A percentile compares a stretch with the other conserved stretches of the same genome.
Evolutionary conservation across 2,113 vertebrate genomes (phyloP).

Genomic region (Amia ocellicauda): DNA sequence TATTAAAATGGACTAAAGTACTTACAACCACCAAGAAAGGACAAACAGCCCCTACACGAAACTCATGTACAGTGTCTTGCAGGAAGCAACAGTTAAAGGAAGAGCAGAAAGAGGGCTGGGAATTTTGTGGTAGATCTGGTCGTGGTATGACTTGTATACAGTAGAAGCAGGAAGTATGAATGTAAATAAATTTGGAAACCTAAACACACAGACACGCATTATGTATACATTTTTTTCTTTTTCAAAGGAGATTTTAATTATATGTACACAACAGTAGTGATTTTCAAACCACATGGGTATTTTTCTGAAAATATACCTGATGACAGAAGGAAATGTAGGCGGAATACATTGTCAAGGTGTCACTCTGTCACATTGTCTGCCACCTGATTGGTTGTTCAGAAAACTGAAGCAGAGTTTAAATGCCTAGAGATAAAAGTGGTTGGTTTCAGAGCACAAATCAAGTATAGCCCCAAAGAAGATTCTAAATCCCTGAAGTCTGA

Average conservation of each 20-base stretch:
- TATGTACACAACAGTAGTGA: background rate
- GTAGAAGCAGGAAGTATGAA: constrained; percentile 1
- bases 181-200: constrained; percentile 12
- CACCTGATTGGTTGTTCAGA: background rate
- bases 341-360: background rate
- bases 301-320: constrained; percentile 10
- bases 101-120: background rate
- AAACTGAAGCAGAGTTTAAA: background rate
- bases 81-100: background rate
- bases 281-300: constrained; percentile 10
- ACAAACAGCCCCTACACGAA: no score
- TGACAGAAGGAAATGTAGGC: constrained; percentile 15
- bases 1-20: no score
- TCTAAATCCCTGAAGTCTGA: no score
- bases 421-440: no score
- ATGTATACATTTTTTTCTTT: constrained; percentile 10
- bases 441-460: no score
- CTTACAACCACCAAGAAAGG: no score
- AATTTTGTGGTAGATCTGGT: constrained; percentile 3
- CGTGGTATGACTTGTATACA: background rate
- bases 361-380: background rate
- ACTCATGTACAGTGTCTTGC: background rate
- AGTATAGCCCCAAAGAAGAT: no score
- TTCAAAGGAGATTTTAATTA: constrained; percentile 6
- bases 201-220: no score